These are phyloP conservation scores for Netta rufina DNA, from an alignment of 2,797 vertebrate species.

Conservation along the genomic window DNA sequence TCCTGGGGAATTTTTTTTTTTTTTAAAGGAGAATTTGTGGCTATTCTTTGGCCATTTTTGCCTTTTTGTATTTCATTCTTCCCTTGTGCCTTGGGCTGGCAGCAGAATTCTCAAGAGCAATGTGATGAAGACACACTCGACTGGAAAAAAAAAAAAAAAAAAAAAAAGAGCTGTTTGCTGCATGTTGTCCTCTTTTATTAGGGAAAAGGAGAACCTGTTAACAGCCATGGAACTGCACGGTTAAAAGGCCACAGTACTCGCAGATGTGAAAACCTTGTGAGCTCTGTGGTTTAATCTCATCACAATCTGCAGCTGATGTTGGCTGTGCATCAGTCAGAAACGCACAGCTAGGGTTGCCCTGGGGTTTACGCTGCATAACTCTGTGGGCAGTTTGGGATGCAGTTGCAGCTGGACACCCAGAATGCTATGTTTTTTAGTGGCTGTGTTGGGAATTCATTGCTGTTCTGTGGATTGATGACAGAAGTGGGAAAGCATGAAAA, in stretches of 20 bases:
- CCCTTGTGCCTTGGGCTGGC: not conserved
- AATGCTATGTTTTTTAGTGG: not conserved
- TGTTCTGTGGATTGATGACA: not conserved
- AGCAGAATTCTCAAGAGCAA: not conserved
- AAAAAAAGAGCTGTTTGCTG: not conserved
- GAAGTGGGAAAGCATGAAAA: not conserved
- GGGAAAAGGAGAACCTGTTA: not conserved
- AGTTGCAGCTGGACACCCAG: not conserved
- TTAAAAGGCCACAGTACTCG: not conserved
- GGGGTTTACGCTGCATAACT: not conserved
- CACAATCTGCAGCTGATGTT: rapidly evolving
- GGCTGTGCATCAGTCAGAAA: not conserved
- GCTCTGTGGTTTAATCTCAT: not conserved
- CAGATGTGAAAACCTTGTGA: not conserved
- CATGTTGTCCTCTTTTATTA: not conserved
- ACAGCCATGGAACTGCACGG: not conserved
- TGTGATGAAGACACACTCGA: not conserved
- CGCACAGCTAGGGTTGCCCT: not conserved
- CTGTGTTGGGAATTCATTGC: not conserved
- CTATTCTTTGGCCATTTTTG: not conserved
- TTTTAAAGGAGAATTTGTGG: not conserved
- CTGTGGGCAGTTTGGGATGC: not conserved
- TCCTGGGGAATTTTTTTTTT: not conserved
- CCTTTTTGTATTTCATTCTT: not conserved
- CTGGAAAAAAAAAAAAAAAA: not conserved